These are phyloP conservation scores for Mormyrops attenuatus DNA, from an alignment of 2,797 vertebrate species.

Conservation along the genomic window DNA sequence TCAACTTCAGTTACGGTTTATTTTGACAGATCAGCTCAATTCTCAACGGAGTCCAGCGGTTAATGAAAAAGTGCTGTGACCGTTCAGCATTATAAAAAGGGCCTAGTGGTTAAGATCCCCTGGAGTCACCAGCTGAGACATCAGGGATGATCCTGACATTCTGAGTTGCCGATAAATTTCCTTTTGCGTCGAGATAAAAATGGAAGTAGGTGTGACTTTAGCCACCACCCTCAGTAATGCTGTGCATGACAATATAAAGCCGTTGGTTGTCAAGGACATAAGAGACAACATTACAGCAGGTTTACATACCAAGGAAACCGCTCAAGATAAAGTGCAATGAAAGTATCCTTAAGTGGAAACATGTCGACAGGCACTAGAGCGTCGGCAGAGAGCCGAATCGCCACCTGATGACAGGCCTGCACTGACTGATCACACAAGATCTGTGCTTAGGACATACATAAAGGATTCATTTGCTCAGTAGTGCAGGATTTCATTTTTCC, in stretches of 20 bases:
- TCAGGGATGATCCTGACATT: background rate
- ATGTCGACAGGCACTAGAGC: background rate
- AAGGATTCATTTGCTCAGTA: background rate
- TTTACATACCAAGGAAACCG: background rate
- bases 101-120: background rate
- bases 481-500: background rate
- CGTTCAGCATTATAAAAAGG: background rate
- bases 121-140: background rate
- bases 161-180: background rate
- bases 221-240: background rate
- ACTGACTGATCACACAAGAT: background rate
- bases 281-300: background rate
- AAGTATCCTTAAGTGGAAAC: background rate
- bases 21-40: background rate
- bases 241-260: background rate
- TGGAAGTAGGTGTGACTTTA: background rate
- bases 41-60: background rate
- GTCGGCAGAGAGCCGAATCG: background rate
- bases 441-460: background rate
- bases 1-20: background rate
- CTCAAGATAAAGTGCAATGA: background rate
- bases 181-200: background rate
- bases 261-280: background rate
- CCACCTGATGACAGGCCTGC: background rate
- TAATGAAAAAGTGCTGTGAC: background rate